phyloP scores from a whole-genome alignment of 1,140 invertebrate genomes.

The Aporrectodea caliginosa region DNA sequence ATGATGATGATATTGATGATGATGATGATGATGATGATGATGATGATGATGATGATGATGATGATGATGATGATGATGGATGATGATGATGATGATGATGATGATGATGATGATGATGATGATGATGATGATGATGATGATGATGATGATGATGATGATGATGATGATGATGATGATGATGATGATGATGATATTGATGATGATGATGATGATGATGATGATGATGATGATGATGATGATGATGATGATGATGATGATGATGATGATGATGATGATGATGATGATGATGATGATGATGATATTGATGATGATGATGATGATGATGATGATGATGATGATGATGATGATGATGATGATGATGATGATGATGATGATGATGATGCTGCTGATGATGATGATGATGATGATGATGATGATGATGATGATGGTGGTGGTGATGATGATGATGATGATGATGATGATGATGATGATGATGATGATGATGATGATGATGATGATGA shows the following conservation, averaged over 20 bases:
- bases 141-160: slow-evolving; percentile 45
- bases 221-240: slow-evolving; percentile 3
- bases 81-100: slow-evolving; percentile 58
- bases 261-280: slow-evolving; percentile 61
- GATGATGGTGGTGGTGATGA: slow-evolving; percentile 21
- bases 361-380: slow-evolving; percentile 27
- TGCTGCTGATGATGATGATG: slow-evolving; percentile 50
- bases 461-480: slow-evolving; percentile 3
- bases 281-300: slow-evolving; percentile 25
- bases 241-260: slow-evolving; percentile 79
- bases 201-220: slow-evolving; percentile 2
- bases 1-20: slow-evolving; percentile 24
- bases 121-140: slow-evolving; percentile 43
- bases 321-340: slow-evolving; percentile 77
- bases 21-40: slow-evolving; percentile 35
- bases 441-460: slow-evolving; percentile 2
- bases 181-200: slow-evolving; percentile 91
- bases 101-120: slow-evolving; percentile 43
- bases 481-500: slow-evolving; percentile 2
- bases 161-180: slow-evolving; percentile 89
- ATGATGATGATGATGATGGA: slow-evolving; percentile 25
- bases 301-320: slow-evolving; percentile 19
- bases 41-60: slow-evolving; percentile 35
- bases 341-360: slow-evolving; percentile 62
- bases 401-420: slow-evolving; percentile 19